A percentile compares a stretch with the other conserved stretches of the same genome.
Conservation (phyloP, 2,113 vertebrate species). For the Silurus meridionalis region DNA sequence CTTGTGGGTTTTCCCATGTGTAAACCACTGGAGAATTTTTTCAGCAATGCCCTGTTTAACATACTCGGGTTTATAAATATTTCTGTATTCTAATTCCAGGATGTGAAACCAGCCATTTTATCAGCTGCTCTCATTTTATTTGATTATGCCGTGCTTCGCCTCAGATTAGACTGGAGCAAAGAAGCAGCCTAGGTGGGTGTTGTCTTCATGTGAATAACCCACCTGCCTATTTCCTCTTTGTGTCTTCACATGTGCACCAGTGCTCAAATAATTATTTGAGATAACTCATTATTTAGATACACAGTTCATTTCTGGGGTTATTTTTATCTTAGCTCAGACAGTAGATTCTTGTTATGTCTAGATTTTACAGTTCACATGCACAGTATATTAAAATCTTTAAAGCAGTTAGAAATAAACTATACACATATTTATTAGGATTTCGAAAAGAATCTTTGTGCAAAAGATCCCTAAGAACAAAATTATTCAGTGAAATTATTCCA, state of each 20-base stretch:
- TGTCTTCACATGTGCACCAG: background rate
- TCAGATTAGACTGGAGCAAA: slow-evolving; percentile 5
- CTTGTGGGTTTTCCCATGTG: background rate
- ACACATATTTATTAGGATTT: background rate
- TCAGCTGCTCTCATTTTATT: background rate
- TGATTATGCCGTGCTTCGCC: background rate
- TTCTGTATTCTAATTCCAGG: slow-evolving; percentile 1
- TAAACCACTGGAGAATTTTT: slow-evolving; percentile 15
- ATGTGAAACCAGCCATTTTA: slow-evolving; percentile 7
- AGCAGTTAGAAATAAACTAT: background rate
- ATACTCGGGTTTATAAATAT: slow-evolving; percentile 3
- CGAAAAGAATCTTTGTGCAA: background rate
- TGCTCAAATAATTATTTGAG: too few species aligned
- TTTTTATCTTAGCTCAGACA: background rate
- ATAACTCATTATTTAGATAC: background rate
- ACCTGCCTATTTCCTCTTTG: background rate
- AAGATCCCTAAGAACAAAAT: background rate
- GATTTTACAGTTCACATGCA: background rate
- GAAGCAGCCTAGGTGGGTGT: background rate
- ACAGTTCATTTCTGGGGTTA: background rate
- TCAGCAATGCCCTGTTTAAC: slow-evolving; percentile 9
- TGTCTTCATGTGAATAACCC: background rate
- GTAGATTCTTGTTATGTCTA: background rate
- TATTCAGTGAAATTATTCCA: background rate
- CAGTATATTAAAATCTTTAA: background rate